Conservation (phyloP, 2,113 vertebrate genomes). For the Onychorhynchus coronatus region DNA sequence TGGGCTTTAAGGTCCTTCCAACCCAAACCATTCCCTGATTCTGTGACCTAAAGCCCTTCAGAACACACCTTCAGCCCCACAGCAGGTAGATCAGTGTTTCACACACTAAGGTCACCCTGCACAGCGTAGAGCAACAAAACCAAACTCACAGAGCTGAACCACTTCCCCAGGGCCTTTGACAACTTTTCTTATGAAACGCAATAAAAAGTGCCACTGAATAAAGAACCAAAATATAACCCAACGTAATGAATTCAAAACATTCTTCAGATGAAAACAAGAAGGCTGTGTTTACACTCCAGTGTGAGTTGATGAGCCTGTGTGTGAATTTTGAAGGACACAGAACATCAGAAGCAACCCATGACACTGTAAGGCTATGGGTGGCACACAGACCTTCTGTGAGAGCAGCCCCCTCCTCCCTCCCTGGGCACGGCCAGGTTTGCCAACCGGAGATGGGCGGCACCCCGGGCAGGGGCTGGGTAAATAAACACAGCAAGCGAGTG, state of each 20-base stretch:
- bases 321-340: neutral
- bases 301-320: neutral
- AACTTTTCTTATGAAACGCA: neutral
- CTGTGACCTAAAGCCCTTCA: neutral
- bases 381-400: neutral
- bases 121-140: neutral
- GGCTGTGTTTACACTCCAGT: no score
- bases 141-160: neutral
- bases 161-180: neutral
- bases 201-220: neutral
- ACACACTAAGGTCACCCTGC: neutral
- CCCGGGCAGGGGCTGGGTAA: neutral
- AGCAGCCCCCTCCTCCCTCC: neutral
- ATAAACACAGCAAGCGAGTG: neutral
- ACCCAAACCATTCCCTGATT: neutral
- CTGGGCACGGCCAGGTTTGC: rapidly evolving
- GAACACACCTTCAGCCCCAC: rapidly evolving
- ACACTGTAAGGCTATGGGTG: neutral
- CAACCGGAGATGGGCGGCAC: neutral
- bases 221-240: neutral
- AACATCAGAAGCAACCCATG: neutral
- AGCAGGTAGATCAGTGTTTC: neutral
- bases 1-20: neutral
- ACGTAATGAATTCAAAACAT: neutral
- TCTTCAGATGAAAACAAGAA: neutral